These are phyloP conservation scores for Centropus unirufus DNA, from an alignment of 2,113 vertebrate genomes.

Conservation along the genomic window DNA sequence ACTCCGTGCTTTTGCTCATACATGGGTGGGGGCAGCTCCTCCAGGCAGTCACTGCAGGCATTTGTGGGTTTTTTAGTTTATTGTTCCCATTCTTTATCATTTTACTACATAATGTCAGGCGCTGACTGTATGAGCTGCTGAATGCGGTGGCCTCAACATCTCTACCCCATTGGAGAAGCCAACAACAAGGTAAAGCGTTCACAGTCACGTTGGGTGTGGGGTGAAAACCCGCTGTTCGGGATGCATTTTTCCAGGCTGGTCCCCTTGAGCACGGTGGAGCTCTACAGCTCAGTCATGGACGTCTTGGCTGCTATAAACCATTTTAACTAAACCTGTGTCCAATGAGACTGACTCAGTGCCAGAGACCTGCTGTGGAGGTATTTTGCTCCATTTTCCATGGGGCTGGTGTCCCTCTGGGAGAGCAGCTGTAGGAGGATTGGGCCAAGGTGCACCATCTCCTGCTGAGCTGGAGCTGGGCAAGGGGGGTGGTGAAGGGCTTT, in stretches of 20 bases:
- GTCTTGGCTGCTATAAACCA: neutral
- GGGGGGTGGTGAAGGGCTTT: neutral
- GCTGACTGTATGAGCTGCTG: neutral
- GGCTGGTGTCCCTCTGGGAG: neutral
- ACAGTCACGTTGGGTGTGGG: fast-evolving
- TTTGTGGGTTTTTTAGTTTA: neutral
- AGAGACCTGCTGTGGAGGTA: fast-evolving
- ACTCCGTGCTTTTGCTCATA: neutral
- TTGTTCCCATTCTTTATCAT: neutral
- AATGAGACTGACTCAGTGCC: neutral
- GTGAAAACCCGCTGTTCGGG: neutral
- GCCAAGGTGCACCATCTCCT: neutral
- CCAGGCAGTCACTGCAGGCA: fast-evolving
- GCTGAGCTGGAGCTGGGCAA: fast-evolving
- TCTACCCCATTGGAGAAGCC: fast-evolving
- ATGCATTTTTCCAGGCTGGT: neutral
- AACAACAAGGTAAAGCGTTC: neutral
- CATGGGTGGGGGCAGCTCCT: neutral
- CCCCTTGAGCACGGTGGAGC: neutral
- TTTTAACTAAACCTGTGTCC: neutral
- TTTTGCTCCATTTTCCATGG: neutral
- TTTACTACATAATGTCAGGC: fast-evolving
- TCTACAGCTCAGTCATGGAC: fast-evolving
- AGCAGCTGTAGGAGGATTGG: neutral
- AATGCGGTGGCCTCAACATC: neutral